Evolutionary conservation across 2,113 vertebrate species (phyloP).

Genomic region (Acanthochromis polyacanthus): DNA sequence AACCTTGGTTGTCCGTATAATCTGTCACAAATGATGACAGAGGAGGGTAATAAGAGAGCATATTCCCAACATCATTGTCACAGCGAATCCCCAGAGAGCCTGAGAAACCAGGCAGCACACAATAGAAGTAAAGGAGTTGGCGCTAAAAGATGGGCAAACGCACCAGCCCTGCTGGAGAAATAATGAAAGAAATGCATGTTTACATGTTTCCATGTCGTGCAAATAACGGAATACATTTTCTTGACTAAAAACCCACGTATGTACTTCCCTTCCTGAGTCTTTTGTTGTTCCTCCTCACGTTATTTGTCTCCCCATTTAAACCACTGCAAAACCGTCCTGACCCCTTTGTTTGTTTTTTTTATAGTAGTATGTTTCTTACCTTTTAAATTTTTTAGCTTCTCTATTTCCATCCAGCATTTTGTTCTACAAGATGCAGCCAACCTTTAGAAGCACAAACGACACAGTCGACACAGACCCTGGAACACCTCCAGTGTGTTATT

Average conservation of each 20-base stretch:
- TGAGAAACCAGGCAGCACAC: slow-evolving; percentile 1
- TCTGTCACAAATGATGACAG: slow-evolving; percentile 82
- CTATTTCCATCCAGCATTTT: slow-evolving; percentile 20
- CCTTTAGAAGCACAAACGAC: slow-evolving; percentile 12
- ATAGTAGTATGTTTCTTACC: slow-evolving; percentile 11
- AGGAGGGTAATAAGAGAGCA: slow-evolving; percentile 75
- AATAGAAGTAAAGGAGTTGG: slow-evolving; percentile 14
- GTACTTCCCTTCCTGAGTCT: slow-evolving; percentile 17
- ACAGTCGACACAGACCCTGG: slow-evolving; percentile 8
- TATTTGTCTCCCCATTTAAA: slow-evolving; percentile 9
- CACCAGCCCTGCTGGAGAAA: slow-evolving; percentile 14
- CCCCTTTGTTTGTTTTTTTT: slow-evolving; percentile 20
- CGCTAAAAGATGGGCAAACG: background rate
- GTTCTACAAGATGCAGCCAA: slow-evolving; percentile 22
- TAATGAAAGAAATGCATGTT: slow-evolving; percentile 30
- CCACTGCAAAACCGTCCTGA: slow-evolving; percentile 1
- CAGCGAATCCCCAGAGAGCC: slow-evolving; percentile 50
- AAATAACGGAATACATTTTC: slow-evolving; percentile 8
- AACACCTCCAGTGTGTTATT: slow-evolving; percentile 45
- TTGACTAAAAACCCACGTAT: slow-evolving; percentile 1
- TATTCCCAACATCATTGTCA: slow-evolving; percentile 60
- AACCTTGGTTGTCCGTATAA: slow-evolving; percentile 74
- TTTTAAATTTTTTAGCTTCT: slow-evolving; percentile 25
- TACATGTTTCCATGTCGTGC: slow-evolving; percentile 19
- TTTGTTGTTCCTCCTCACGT: slow-evolving; percentile 4